Conservation (phyloP, 2,888 invertebrate genomes). For the Cephus nigrinus region DNA sequence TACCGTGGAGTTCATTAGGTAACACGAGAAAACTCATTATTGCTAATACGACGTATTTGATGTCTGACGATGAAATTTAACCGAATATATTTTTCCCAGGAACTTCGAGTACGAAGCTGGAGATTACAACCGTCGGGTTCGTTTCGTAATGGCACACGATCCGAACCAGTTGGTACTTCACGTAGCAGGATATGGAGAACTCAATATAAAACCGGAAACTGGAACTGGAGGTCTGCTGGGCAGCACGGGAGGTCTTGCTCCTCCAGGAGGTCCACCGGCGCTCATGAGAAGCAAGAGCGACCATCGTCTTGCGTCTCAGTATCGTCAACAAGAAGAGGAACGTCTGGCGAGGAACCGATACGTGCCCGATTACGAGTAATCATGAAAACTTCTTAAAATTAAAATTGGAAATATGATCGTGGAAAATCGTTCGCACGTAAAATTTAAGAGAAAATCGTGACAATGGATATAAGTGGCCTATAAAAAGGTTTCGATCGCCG, state of each 20-base stretch:
- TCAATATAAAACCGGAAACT: constrained; percentile 79
- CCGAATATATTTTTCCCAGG: constrained; percentile 53
- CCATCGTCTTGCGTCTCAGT: constrained; percentile 88
- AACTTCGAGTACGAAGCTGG: constrained; percentile 95
- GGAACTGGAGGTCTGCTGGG: constrained; percentile 61
- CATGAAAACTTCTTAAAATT: constrained; percentile 2
- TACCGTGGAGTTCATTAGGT: constrained; percentile 90
- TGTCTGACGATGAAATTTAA: not conserved
- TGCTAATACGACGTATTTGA: too few relatives aligned
- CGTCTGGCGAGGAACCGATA: constrained; percentile 61
- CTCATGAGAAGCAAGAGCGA: constrained; percentile 94
- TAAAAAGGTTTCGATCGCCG: constrained; percentile 48
- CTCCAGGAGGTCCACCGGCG: constrained; percentile 76
- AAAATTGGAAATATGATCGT: not conserved
- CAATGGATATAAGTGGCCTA: constrained; percentile 29
- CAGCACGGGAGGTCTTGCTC: constrained; percentile 69
- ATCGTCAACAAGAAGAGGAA: constrained; percentile 84
- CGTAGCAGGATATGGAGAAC: constrained; percentile 89
- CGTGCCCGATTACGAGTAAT: constrained; percentile 64
- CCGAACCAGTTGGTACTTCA: constrained; percentile 91
- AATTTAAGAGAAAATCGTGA: not conserved
- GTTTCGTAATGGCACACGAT: constrained; percentile 90
- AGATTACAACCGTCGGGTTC: constrained; percentile 86
- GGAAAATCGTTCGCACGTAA: not conserved
- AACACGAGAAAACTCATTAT: not conserved